Evolutionary conservation across 1,140 invertebrate genomes (phyloP).

Genomic region (Drosophila persimilis): DNA sequence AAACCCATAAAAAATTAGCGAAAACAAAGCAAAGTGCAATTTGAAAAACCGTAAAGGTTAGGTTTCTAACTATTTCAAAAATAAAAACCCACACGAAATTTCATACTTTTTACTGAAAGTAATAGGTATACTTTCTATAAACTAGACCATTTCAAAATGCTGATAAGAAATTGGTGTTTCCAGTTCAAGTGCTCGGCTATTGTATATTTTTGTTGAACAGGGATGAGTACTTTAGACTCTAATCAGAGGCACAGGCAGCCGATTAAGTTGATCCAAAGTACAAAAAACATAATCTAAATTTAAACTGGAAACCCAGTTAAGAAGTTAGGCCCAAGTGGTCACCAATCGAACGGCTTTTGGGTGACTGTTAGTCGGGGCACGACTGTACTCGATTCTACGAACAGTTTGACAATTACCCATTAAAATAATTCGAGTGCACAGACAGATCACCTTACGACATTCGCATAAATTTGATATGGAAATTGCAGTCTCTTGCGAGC

Average conservation of each 20-base stretch:
- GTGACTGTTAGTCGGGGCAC: not conserved
- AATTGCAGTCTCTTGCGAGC: slow-evolving; percentile 34
- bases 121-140: not conserved
- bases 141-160: slow-evolving; percentile 1
- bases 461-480: slow-evolving; percentile 68
- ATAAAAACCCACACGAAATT: not conserved
- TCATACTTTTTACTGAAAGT: too few relatives aligned
- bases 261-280: slow-evolving; percentile 64
- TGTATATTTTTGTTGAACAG: not conserved
- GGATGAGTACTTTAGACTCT: slow-evolving; percentile 61
- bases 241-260: slow-evolving; percentile 17
- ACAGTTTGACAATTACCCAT: slow-evolving; percentile 10
- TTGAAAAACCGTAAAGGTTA: not conserved
- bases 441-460: slow-evolving; percentile 42
- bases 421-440: slow-evolving; percentile 15
- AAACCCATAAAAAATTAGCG: slow-evolving; percentile 27
- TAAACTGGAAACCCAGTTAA: slow-evolving; percentile 9
- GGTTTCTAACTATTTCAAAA: too few relatives aligned
- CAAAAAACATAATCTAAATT: slow-evolving; percentile 36
- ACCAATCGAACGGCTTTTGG: not conserved
- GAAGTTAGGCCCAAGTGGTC: not conserved
- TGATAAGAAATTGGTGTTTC: slow-evolving; percentile 54
- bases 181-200: slow-evolving; percentile 42
- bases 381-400: slow-evolving; percentile 13
- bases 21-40: slow-evolving; percentile 14